A percentile compares a stretch with the other conserved stretches of the same genome.
These are phyloP conservation scores for Malthinus flaveolus DNA, from an alignment of 2,888 invertebrate species.

Conservation along the genomic window DNA sequence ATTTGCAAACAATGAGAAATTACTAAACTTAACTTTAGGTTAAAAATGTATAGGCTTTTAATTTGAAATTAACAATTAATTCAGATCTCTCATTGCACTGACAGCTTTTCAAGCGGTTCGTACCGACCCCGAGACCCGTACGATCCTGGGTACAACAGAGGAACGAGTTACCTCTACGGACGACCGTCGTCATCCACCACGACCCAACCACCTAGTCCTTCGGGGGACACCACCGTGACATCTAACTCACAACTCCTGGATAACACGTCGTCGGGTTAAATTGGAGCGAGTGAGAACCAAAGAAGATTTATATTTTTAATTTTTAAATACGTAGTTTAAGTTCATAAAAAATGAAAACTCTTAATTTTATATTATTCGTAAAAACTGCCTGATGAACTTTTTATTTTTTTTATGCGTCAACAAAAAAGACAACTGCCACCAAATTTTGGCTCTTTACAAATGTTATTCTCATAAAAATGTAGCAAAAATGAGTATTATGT, in stretches of 20 bases:
- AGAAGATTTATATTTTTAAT: conserved; percentile 1
- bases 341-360: conserved; percentile 8
- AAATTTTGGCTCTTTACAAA: no score
- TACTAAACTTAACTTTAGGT: background rate
- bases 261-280: conserved; percentile 32
- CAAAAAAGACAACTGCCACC: background rate
- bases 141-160: conserved; percentile 47
- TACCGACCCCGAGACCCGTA: conserved; percentile 44
- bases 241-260: conserved; percentile 46
- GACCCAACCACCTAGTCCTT: conserved; percentile 45
- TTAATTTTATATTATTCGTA: background rate
- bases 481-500: background rate
- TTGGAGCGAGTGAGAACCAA: conserved; percentile 7
- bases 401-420: conserved; percentile 6
- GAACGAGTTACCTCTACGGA: conserved; percentile 62
- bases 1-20: background rate
- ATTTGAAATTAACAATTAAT: conserved; percentile 15
- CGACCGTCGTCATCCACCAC: conserved; percentile 56
- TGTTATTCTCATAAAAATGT: no score
- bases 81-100: conserved; percentile 15
- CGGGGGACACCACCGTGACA: conserved; percentile 50
- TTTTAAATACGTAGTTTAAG: conserved; percentile 9
- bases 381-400: conserved; percentile 13
- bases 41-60: conserved; percentile 3
- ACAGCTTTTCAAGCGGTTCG: conserved; percentile 27